Evolutionary conservation across 1,140 invertebrate species (phyloP).

Genomic region (Drosophila hydei): DNA sequence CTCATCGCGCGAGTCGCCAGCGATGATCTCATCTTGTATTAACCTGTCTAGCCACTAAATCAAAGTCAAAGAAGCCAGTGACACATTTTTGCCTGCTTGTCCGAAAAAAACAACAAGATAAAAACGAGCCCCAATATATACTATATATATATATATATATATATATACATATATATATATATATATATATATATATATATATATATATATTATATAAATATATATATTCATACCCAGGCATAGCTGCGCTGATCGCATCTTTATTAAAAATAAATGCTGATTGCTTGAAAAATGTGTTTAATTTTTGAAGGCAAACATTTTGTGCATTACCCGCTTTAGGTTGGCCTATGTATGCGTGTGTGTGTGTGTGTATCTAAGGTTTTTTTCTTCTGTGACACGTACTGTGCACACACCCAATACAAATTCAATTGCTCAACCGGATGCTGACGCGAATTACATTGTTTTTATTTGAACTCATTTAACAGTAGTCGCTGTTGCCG

Average conservation of each 20-base stretch:
- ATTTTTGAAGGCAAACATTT: slow-evolving; percentile 53
- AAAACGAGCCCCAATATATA: slow-evolving; percentile 30
- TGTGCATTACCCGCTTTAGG: slow-evolving; percentile 44
- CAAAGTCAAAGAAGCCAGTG: slow-evolving; percentile 78
- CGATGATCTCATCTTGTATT: slow-evolving; percentile 79
- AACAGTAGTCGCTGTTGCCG: slow-evolving; percentile 51
- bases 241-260: slow-evolving; percentile 63
- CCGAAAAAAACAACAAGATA: slow-evolving; percentile 38
- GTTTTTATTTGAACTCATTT: slow-evolving; percentile 32
- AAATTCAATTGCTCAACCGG: slow-evolving; percentile 46
- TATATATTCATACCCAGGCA: neutral
- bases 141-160: slow-evolving; percentile 13
- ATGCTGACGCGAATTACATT: slow-evolving; percentile 56
- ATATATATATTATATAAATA: neutral
- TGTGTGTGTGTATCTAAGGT: slow-evolving; percentile 1
- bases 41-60: slow-evolving; percentile 82
- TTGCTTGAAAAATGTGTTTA: slow-evolving; percentile 61
- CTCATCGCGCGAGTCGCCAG: slow-evolving; percentile 34
- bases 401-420: slow-evolving; percentile 63
- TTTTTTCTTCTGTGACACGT: slow-evolving; percentile 11
- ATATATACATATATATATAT: neutral
- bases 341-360: slow-evolving; percentile 1
- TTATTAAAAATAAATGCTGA: slow-evolving; percentile 81
- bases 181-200: neutral
- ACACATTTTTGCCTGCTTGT: slow-evolving; percentile 68